Evolutionary conservation across 2,888 invertebrate species (phyloP), one percentile per base, ranked within the genome.

Genomic region (Drosophila leonis): DNA sequence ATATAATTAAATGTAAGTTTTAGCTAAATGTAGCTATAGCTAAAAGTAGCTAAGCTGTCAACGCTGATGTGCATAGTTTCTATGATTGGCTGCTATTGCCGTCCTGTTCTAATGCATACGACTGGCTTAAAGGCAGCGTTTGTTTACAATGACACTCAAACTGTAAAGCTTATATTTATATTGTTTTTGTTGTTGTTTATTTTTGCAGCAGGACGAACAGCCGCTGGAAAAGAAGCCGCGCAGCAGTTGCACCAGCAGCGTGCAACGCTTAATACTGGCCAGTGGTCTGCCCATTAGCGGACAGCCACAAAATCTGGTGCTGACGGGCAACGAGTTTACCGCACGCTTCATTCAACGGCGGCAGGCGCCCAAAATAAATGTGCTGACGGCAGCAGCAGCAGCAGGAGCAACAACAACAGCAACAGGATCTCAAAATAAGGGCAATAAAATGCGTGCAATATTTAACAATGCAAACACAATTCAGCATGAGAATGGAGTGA

Each of bases 401-500:
- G 67, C 80, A 83, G 57, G 48, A 54, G 10, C 41, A n/a, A 4
- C 48, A 72, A 10, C 31, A 49, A 55, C 55, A 59, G 15, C 49
- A 65, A 80, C 57, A 66, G 78, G 79, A 80, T 80, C 79, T 80
- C 80, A 80, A 67, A 69, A 29, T 33, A 67, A 44, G 65, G 57
- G 65, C 63, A 83, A 76, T 72, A 90, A 88, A 73, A 75, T 90
- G 72, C 90, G 89, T 89, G 88, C 92, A 88, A 90, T 92, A 83
- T 92, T 91, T 48, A 92, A 91, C 64, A 85, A 80, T 64, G 76
- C 78, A n/a, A 88, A 87, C 74, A 77, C 83, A 54, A 90, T 91
- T 39, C 90, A 91, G 67, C 91, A 91, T 73, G 91, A 91, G 71
- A 91, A 91, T 71, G 91, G 91, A 1, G 90, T 91, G 24, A 91